Evolutionary conservation across 2,888 invertebrate genomes (phyloP).

Genomic region (Drosophila anomelani): DNA sequence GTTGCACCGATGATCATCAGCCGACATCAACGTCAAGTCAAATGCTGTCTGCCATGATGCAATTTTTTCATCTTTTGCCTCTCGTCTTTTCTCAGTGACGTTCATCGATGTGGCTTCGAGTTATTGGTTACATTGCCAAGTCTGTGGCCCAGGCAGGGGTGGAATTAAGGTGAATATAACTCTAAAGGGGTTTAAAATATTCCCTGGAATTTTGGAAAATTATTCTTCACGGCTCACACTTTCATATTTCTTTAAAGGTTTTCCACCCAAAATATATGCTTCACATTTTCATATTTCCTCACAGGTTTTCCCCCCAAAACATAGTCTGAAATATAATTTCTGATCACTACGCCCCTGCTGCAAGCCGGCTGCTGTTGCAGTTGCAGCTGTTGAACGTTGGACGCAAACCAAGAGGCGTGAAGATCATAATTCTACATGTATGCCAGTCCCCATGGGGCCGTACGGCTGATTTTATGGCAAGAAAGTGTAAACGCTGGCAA

Average conservation of each 20-base stretch:
- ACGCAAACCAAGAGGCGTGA: conserved; percentile 64
- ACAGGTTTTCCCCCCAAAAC: background rate
- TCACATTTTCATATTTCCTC: too few relatives aligned
- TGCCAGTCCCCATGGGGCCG: conserved; percentile 27
- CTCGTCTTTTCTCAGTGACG: conserved; percentile 26
- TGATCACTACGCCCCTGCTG: background rate
- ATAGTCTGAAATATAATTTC: background rate
- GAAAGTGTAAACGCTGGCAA: conserved; percentile 71
- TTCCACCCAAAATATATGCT: too few relatives aligned
- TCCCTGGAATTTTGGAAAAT: background rate
- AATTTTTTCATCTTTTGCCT: conserved; percentile 29
- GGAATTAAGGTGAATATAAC: background rate
- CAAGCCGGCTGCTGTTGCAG: conserved; percentile 7
- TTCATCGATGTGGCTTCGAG: conserved; percentile 61
- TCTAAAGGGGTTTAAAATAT: background rate
- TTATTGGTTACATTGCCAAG: conserved; percentile 79
- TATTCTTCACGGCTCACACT: background rate
- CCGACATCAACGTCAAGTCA: conserved; percentile 26
- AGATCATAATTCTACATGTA: conserved; percentile 74
- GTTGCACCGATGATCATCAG: conserved; percentile 26
- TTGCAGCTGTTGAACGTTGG: conserved; percentile 36
- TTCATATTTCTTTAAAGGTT: background rate
- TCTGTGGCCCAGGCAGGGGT: conserved; percentile 16
- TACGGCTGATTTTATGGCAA: conserved; percentile 53
- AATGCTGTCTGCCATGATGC: conserved; percentile 39